Evolutionary conservation across 2,113 vertebrate genomes (phyloP).

Genomic region (Abramis brama): DNA sequence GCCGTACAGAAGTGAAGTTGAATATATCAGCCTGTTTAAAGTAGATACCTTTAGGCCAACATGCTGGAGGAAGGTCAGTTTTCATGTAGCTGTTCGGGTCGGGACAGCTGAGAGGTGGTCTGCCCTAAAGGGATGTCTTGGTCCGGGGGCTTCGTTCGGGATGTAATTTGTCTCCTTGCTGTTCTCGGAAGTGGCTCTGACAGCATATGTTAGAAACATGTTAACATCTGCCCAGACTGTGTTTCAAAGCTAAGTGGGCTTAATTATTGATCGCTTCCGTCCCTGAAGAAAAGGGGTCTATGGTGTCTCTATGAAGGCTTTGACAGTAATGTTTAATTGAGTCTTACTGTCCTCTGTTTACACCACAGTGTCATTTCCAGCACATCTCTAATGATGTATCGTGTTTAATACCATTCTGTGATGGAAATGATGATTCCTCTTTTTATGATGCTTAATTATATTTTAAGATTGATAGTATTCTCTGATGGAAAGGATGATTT

Average conservation of each 20-base stretch:
- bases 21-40: background rate
- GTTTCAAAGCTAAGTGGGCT: conserved; percentile 28
- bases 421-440: too few relatives aligned
- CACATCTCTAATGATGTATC: background rate
- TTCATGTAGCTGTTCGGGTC: background rate
- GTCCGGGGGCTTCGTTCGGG: background rate
- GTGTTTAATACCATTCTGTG: too few relatives aligned
- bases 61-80: background rate
- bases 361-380: background rate
- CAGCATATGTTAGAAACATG: conserved; percentile 14
- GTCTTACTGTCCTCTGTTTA: background rate
- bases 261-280: conserved; percentile 69
- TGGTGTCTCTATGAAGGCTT: background rate
- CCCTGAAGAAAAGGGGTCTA: background rate
- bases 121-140: background rate
- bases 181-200: conserved; percentile 16
- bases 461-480: too few relatives aligned
- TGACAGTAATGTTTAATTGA: conserved; percentile 34
- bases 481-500: background rate
- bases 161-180: conserved; percentile 16
- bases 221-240: conserved; percentile 31
- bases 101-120: conserved; percentile 1
- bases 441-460: too few relatives aligned
- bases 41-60: background rate
- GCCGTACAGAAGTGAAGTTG: background rate